A percentile compares a stretch with the other conserved stretches of the same genome.
These are phyloP conservation scores for Macrotis lagotis DNA, from an alignment of 2,113 vertebrate genomes.

Conservation along the genomic window DNA sequence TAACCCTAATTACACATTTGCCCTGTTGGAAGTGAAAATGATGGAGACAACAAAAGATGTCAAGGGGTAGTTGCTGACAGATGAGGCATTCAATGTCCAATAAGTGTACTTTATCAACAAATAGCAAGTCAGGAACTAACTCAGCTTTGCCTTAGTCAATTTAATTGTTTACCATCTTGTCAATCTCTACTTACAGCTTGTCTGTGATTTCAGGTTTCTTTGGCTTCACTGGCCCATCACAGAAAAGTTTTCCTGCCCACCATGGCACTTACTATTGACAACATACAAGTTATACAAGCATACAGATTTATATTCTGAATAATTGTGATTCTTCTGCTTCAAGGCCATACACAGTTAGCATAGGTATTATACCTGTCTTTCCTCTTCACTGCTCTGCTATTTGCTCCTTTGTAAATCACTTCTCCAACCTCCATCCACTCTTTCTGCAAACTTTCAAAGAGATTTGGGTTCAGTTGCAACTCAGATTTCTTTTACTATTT, in stretches of 20 bases:
- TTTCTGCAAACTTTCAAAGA: constrained; percentile 98
- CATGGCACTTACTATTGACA: constrained; percentile 95
- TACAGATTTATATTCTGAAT: constrained; percentile 98
- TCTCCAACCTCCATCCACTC: constrained; percentile 97
- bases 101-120: constrained; percentile 98
- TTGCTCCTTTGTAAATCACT: constrained; percentile 98
- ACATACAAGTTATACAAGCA: constrained; percentile 95
- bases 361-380: constrained; percentile 98
- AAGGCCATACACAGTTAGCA: constrained; percentile 98
- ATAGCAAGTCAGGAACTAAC: constrained; percentile 95
- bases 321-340: constrained; percentile 99
- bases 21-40: constrained; percentile 97
- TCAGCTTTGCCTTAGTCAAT: constrained; percentile 98
- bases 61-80: constrained; percentile 94
- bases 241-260: constrained; percentile 97
- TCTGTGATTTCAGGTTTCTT: constrained; percentile 99
- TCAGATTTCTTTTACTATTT: constrained; percentile 98
- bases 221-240: constrained; percentile 99
- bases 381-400: constrained; percentile 98
- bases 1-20: constrained; percentile 97
- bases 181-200: constrained; percentile 97
- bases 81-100: constrained; percentile 98
- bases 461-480: constrained; percentile 98
- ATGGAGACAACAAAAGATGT: constrained; percentile 96
- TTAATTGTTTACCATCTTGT: constrained; percentile 99